Base-by-base conservation (phyloP, 2,113 vertebrate species). In the Paracanthobrama guichenoti region DNA sequence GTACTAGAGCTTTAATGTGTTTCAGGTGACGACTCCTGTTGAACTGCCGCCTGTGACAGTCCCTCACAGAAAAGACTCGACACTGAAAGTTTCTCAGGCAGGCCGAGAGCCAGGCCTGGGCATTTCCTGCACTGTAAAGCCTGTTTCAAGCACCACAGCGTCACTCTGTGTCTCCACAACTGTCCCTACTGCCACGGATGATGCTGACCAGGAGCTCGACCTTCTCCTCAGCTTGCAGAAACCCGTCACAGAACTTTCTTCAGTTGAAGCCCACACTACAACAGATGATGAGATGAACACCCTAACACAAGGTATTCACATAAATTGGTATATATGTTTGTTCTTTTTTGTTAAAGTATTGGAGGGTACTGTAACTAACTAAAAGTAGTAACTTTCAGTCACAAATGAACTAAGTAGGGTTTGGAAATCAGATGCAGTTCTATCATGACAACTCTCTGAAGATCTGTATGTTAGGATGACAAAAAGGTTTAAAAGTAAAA, bases 161-260 rank as follows among this genome's bases (percentile, higher is more conserved):
- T 42, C 89, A 3, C 81, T 80, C 75, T 31, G 79, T 48, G 1
- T 48, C 39, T 50, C 77, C 2, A 39, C 39, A 6, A 24, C 78
- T 0, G 62, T 67, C 44, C 86, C 88, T 59, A 81, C 78, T 11
- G 35, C 16, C 9, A 79, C 12, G 44, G 95, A 96, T 81, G 88
- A 92, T 6, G 86, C 93, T 26, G 96, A 98, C 39, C 93, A 97
- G 82, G 97, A 98, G 81, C 92, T 98, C 69, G 97, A 99, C 86
- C 89, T 93, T 87, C 93, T 99, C 81, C 95, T 99, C 31, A 90
- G 87, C 87, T 91, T 98, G 87, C 93, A 97, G 84, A 94, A 92
- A 16, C 93, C 96, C 2, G 16, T 86, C 16, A 83, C 77, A 1
- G 87, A 75, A 22, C 87, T 80, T n/a, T 31, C 82, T 86, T 87